A percentile compares a stretch with the other conserved stretches of the same genome.
Conservation (phyloP, 2,888 invertebrate genomes). For the Coleophora flavipennella region DNA sequence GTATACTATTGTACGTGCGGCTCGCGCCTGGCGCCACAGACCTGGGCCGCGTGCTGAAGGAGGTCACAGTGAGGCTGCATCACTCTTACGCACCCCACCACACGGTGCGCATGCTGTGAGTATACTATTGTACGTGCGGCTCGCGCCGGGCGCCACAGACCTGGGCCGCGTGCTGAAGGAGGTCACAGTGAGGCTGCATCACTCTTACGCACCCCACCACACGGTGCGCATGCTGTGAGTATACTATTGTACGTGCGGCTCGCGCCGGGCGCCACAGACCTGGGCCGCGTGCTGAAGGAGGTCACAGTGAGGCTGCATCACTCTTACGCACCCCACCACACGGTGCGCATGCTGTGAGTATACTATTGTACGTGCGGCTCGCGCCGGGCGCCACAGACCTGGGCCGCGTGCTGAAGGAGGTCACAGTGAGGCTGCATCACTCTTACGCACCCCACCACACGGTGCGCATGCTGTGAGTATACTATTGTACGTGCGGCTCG, state of each 20-base stretch:
- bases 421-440: slow-evolving; percentile 86
- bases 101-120: slow-evolving; percentile 82
- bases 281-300: slow-evolving; percentile 79
- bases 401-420: slow-evolving; percentile 80
- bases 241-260: no score
- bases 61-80: slow-evolving; percentile 86
- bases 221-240: slow-evolving; percentile 83
- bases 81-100: slow-evolving; percentile 91
- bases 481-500: no score
- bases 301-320: slow-evolving; percentile 87
- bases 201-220: slow-evolving; percentile 90
- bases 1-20: slow-evolving; percentile 65
- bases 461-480: slow-evolving; percentile 82
- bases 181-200: slow-evolving; percentile 86
- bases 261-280: no score
- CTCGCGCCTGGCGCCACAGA: slow-evolving; percentile 73
- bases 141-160: no score
- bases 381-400: no score
- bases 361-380: no score
- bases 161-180: slow-evolving; percentile 80
- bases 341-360: slow-evolving; percentile 83
- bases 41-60: slow-evolving; percentile 76
- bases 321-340: slow-evolving; percentile 89
- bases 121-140: slow-evolving; percentile 17
- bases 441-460: slow-evolving; percentile 91